A percentile compares a stretch with the other conserved stretches of the same genome.
These are phyloP conservation scores for Sporophila hypoxantha DNA, from an alignment of 2,113 vertebrate genomes.

Conservation along the genomic window DNA sequence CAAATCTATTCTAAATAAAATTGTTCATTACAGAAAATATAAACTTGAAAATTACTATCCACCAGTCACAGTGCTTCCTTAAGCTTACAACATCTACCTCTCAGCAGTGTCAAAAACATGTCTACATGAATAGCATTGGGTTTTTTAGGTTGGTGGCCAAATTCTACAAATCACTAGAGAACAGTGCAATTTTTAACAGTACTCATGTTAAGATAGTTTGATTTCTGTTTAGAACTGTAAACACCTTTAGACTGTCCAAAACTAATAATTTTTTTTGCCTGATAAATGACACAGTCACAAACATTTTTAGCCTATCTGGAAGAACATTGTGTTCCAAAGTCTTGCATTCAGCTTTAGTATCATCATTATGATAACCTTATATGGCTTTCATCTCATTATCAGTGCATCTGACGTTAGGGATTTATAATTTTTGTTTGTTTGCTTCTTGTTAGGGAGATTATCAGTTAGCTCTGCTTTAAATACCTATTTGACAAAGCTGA, in stretches of 20 bases:
- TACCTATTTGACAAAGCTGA: neutral
- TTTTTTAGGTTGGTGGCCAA: neutral
- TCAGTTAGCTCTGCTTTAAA: neutral
- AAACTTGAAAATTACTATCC: neutral
- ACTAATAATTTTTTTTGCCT: neutral
- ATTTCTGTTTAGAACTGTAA: neutral
- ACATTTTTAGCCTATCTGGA: neutral
- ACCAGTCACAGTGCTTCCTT: neutral
- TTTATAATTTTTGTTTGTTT: neutral
- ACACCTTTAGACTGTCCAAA: neutral
- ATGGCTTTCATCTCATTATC: neutral
- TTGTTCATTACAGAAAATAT: rapidly evolving
- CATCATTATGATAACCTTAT: neutral
- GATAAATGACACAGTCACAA: neutral
- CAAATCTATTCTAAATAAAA: neutral
- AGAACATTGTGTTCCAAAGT: neutral
- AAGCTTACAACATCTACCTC: neutral
- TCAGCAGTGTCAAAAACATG: neutral
- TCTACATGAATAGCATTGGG: rapidly evolving
- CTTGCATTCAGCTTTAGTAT: neutral
- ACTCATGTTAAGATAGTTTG: neutral
- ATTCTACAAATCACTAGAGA: neutral
- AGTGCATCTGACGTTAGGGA: neutral
- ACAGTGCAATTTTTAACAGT: neutral
- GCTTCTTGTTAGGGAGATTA: neutral